Conservation (phyloP, 2,888 invertebrate species). For the Athetis lepigone region DNA sequence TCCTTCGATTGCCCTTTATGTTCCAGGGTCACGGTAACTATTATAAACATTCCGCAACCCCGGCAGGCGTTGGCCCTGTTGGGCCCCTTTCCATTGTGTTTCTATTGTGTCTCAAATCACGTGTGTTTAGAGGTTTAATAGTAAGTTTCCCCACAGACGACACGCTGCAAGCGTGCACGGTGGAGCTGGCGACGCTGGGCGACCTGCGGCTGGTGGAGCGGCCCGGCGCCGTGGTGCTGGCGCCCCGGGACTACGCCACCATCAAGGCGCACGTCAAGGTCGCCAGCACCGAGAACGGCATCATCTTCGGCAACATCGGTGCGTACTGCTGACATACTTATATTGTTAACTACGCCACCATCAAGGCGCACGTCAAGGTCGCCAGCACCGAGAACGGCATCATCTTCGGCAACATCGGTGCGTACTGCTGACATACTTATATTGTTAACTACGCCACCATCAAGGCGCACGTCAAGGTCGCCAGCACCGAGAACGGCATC, state of each 20-base stretch:
- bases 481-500: constrained; percentile 99
- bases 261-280: constrained; percentile 99
- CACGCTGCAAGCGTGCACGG: constrained; percentile 98
- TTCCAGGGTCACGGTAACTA: too few species aligned
- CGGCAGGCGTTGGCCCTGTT: too few species aligned
- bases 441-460: constrained; percentile 99
- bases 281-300: constrained; percentile 99
- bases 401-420: constrained; percentile 99
- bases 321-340: background rate
- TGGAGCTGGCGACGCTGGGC: constrained; percentile 99
- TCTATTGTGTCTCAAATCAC: too few species aligned
- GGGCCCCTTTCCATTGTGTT: too few species aligned
- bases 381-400: constrained; percentile 99
- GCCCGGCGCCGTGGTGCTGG: constrained; percentile 98
- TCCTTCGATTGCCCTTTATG: too few species aligned
- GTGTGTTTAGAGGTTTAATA: too few species aligned
- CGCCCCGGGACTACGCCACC: constrained; percentile 99
- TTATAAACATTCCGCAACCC: too few species aligned
- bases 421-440: background rate
- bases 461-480: constrained; percentile 99
- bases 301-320: constrained; percentile 99
- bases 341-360: constrained; percentile 99
- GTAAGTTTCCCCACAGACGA: constrained; percentile 91
- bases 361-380: constrained; percentile 99
- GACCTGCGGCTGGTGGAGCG: constrained; percentile 99